Evolutionary conservation across 2,113 vertebrate species (phyloP).

Genomic region (Rutilus rutilus): DNA sequence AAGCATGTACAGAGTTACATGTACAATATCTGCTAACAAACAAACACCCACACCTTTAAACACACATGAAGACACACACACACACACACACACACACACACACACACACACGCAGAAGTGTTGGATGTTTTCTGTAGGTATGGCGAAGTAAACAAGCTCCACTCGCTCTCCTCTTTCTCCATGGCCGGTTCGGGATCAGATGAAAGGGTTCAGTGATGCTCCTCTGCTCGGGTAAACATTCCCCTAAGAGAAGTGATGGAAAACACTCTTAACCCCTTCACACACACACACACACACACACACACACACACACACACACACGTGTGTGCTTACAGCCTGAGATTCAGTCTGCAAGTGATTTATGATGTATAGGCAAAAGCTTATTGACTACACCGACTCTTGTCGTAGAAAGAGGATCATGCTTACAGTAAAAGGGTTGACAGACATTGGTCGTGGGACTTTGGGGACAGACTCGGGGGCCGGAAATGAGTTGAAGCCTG

Average conservation of each 20-base stretch:
- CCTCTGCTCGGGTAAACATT: slow-evolving; percentile 79
- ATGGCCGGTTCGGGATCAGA: slow-evolving; percentile 68
- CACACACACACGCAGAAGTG: neutral
- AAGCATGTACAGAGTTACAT: slow-evolving; percentile 3
- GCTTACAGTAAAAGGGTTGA: slow-evolving; percentile 82
- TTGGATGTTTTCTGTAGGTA: slow-evolving; percentile 67
- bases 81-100: slow-evolving; percentile 4
- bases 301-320: neutral
- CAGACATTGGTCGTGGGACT: slow-evolving; percentile 76
- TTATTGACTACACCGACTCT: neutral
- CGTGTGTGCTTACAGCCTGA: no score
- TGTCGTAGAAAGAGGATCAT: neutral
- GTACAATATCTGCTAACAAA: slow-evolving; percentile 12
- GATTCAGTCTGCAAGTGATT: neutral
- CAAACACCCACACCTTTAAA: slow-evolving; percentile 30
- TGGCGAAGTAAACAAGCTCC: slow-evolving; percentile 64
- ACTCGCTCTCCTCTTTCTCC: slow-evolving; percentile 19
- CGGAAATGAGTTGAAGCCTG: slow-evolving; percentile 76
- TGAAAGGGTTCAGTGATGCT: slow-evolving; percentile 80
- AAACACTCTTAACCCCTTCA: neutral
- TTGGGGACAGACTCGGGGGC: slow-evolving; percentile 70
- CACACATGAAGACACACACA: slow-evolving; percentile 36
- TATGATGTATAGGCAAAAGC: neutral
- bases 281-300: neutral
- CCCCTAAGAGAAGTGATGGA: slow-evolving; percentile 69